These are phyloP conservation scores for Aplodontia rufa DNA, from an alignment of 2,113 vertebrate species.

Conservation along the genomic window DNA sequence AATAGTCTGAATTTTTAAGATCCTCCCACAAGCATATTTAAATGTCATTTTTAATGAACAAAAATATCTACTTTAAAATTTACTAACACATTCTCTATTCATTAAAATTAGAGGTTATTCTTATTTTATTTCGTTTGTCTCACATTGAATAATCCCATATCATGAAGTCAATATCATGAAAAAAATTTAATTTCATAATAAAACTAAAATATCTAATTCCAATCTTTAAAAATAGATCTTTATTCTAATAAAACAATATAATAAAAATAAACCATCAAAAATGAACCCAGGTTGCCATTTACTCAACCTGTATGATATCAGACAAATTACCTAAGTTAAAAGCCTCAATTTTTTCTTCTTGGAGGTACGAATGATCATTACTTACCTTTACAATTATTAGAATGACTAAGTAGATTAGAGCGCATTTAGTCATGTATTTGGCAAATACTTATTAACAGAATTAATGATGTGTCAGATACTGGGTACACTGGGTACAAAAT, in stretches of 20 bases:
- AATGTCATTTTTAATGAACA: background rate
- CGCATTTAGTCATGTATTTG: background rate
- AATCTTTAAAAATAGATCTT: background rate
- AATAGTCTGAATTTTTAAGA: background rate
- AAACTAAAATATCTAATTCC: background rate
- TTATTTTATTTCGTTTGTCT: background rate
- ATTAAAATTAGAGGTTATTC: background rate
- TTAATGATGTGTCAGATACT: background rate
- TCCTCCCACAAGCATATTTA: background rate
- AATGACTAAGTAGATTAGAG: background rate
- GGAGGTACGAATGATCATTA: background rate
- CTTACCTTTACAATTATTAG: background rate
- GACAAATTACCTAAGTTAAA: background rate
- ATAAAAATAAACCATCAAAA: background rate
- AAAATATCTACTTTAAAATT: background rate
- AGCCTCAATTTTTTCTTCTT: background rate
- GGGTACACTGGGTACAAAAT: background rate
- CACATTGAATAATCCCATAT: background rate
- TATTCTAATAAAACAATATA: background rate
- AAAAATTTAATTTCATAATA: background rate
- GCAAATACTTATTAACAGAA: background rate
- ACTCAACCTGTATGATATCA: background rate
- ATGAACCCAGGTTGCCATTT: background rate
- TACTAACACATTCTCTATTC: background rate
- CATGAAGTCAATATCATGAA: background rate